These are phyloP conservation scores for Laspeyria flexula DNA, from an alignment of 2,888 invertebrate genomes.

Conservation along the genomic window DNA sequence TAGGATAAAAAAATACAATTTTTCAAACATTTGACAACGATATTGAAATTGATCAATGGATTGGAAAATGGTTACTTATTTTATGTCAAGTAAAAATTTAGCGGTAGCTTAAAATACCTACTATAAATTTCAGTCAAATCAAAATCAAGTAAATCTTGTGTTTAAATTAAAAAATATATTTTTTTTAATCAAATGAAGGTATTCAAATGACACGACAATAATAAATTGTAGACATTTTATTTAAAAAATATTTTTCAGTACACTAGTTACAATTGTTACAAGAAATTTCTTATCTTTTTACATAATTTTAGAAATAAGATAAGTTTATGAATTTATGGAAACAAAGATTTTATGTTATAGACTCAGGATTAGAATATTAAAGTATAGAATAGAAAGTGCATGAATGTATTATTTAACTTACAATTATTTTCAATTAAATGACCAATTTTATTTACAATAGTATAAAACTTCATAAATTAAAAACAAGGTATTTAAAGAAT, in stretches of 20 bases:
- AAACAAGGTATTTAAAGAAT: conserved; percentile 7
- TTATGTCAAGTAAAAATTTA: too few relatives aligned
- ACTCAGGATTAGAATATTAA: conserved; percentile 1
- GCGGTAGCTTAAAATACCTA: too few relatives aligned
- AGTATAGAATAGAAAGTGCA: background rate
- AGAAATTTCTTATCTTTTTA: background rate
- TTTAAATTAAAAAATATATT: too few relatives aligned
- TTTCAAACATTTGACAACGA: too few relatives aligned
- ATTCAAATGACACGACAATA: too few relatives aligned
- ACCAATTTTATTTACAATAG: conserved; percentile 1
- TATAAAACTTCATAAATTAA: conserved; percentile 9
- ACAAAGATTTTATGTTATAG: background rate
- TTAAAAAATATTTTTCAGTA: background rate
- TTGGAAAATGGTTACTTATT: too few relatives aligned
- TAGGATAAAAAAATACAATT: too few relatives aligned
- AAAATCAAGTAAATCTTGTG: too few relatives aligned
- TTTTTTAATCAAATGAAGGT: too few relatives aligned
- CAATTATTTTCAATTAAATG: background rate
- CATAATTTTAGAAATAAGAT: background rate
- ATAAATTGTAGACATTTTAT: background rate
- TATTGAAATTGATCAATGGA: too few relatives aligned
- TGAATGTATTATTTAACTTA: background rate
- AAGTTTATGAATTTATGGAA: background rate
- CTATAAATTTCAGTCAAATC: too few relatives aligned
- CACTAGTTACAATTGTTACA: background rate